phyloP scores from a whole-genome alignment of 2,888 invertebrate species.

The Liopterus haemorrhoidalis region DNA sequence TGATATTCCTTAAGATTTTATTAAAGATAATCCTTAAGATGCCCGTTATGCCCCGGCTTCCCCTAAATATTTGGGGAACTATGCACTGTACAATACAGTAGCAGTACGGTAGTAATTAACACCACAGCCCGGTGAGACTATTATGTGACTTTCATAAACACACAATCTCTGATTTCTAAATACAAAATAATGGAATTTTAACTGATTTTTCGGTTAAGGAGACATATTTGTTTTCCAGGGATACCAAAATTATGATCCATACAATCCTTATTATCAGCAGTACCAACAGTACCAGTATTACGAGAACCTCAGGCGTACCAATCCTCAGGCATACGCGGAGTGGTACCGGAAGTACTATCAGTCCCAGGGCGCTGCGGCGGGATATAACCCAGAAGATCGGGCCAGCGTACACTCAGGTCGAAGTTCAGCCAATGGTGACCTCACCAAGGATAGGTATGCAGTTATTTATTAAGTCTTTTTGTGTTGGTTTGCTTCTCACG shows the following conservation, averaged over 20 bases:
- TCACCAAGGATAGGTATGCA: slow-evolving; percentile 54
- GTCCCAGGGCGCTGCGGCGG: slow-evolving; percentile 34
- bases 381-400: slow-evolving; percentile 55
- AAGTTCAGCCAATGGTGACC: slow-evolving; percentile 67
- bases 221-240: slow-evolving; percentile 37
- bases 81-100: no score
- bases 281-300: slow-evolving; percentile 64
- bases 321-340: slow-evolving; percentile 73
- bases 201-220: no score
- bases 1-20: no score
- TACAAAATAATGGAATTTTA: no score
- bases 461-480: neutral
- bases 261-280: slow-evolving; percentile 54
- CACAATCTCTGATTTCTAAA: no score
- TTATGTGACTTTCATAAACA: no score
- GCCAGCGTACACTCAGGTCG: slow-evolving; percentile 78
- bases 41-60: no score
- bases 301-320: slow-evolving; percentile 67
- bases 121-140: no score
- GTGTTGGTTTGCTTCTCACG: slow-evolving; percentile 14
- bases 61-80: no score
- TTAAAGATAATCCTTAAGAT: no score
- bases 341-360: slow-evolving; percentile 68
- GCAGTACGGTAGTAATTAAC: no score
- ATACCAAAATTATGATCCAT: slow-evolving; percentile 50